These are phyloP conservation scores for Drosophila jambulina DNA, from an alignment of 1,140 invertebrate genomes.

Conservation along the genomic window DNA sequence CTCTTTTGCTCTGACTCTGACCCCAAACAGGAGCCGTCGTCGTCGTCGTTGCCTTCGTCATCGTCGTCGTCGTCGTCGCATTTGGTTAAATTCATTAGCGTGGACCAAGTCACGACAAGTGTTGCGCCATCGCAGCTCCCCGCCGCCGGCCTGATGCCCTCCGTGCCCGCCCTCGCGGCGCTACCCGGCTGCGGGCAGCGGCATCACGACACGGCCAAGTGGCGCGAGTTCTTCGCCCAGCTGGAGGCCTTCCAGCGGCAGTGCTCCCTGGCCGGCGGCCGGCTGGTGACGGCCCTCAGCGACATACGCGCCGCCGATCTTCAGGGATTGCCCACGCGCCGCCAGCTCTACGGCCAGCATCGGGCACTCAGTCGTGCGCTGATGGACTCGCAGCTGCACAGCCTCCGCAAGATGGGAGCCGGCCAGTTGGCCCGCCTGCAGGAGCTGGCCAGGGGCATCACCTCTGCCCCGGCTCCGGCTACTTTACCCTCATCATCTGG, in stretches of 20 bases:
- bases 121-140: constrained; percentile 84
- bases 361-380: constrained; percentile 85
- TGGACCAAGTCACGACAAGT: constrained; percentile 85
- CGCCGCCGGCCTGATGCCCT: constrained; percentile 67
- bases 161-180: constrained; percentile 83
- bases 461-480: constrained; percentile 28
- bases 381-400: constrained; percentile 86
- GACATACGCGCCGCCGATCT: constrained; percentile 86
- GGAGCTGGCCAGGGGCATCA: constrained; percentile 84
- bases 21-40: constrained; percentile 51
- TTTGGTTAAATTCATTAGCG: constrained; percentile 85
- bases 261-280: constrained; percentile 86
- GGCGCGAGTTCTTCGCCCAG: constrained; percentile 88
- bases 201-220: constrained; percentile 87
- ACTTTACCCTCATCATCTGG: not conserved
- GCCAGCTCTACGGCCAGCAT: constrained; percentile 87
- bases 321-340: constrained; percentile 85
- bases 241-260: constrained; percentile 86
- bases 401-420: constrained; percentile 86
- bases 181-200: constrained; percentile 85
- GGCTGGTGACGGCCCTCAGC: constrained; percentile 86
- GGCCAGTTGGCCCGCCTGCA: constrained; percentile 85
- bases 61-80: constrained; percentile 45
- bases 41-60: constrained; percentile 1
- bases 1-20: constrained; percentile 57